These are phyloP conservation scores for Labrus mixtus DNA, from an alignment of 2,113 vertebrate species.

Conservation along the genomic window DNA sequence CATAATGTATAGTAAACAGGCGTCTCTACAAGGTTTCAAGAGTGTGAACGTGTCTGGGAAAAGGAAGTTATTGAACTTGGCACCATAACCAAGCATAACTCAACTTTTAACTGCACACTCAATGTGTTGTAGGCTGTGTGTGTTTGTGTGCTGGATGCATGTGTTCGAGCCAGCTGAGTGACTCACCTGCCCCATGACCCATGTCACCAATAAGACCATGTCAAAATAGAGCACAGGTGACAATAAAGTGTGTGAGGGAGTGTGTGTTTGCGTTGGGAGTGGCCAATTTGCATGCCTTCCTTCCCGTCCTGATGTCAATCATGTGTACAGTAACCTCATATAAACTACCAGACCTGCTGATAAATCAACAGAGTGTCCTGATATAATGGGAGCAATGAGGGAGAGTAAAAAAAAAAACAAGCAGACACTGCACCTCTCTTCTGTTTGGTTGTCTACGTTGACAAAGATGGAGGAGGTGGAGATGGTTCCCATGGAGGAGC, in stretches of 20 bases:
- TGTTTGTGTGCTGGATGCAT: background rate
- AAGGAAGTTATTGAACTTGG: too few species aligned
- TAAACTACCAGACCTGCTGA: background rate
- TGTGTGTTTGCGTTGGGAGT: background rate
- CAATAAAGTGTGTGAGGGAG: constrained; percentile 25
- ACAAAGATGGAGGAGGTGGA: constrained; percentile 91
- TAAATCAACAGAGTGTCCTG: background rate
- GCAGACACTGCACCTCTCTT: constrained; percentile 78
- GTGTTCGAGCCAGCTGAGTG: background rate
- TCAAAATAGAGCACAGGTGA: constrained; percentile 23
- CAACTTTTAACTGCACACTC: background rate
- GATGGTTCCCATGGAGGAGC: constrained; percentile 91
- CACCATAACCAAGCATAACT: too few species aligned
- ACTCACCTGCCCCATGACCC: constrained; percentile 52
- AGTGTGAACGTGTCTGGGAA: too few species aligned
- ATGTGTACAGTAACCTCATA: background rate
- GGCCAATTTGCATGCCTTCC: background rate
- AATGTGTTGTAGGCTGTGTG: background rate
- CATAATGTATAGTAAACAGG: too few species aligned
- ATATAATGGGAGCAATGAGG: background rate
- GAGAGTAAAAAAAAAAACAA: constrained; percentile 73
- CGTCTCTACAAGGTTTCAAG: too few species aligned
- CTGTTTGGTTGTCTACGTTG: constrained; percentile 82
- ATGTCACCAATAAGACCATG: constrained; percentile 26
- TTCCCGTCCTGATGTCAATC: background rate